Percentiles rank a stretch among this genome's conserved stretches.
These are phyloP conservation scores for Ptychadena robeensis DNA, from an alignment of 2,797 vertebrate species.

Conservation along the genomic window DNA sequence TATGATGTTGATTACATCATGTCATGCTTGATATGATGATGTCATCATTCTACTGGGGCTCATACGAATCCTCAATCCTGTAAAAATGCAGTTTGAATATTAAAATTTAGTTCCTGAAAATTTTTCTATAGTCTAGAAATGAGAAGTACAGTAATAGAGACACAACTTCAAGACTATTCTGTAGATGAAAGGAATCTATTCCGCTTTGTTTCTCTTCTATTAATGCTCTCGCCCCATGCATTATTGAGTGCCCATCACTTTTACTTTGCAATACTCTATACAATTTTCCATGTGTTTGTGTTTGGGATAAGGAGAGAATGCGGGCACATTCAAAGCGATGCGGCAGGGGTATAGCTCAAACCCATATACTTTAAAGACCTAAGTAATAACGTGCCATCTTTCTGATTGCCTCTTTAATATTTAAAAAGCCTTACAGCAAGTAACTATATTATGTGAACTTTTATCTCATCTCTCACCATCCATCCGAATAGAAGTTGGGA, in stretches of 20 bases:
- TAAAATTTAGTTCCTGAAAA: background rate
- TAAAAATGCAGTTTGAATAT: background rate
- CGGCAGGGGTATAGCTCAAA: background rate
- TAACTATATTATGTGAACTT: conserved; percentile 46
- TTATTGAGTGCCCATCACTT: conserved; percentile 41
- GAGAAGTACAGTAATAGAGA: conserved; percentile 3
- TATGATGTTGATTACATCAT: background rate
- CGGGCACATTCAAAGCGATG: background rate
- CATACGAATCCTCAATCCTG: background rate
- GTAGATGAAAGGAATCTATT: conserved; percentile 38
- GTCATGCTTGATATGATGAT: no score
- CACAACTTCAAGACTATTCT: conserved; percentile 4
- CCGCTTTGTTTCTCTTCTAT: background rate
- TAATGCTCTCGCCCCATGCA: conserved; percentile 18
- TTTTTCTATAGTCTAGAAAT: background rate
- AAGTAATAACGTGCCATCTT: conserved; percentile 44
- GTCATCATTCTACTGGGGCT: background rate
- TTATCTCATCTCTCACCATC: conserved; percentile 39
- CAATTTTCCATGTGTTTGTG: conserved; percentile 41
- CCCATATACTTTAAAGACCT: conserved; percentile 47
- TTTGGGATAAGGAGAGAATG: conserved; percentile 7
- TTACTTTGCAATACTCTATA: conserved; percentile 23
- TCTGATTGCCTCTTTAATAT: conserved; percentile 55
- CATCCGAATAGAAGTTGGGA: conserved; percentile 20
- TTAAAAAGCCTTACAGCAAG: conserved; percentile 58